Evolutionary conservation across 2,113 vertebrate species (phyloP), one percentile per base, ranked within the genome.

Genomic region (Myiozetetes cayanensis): DNA sequence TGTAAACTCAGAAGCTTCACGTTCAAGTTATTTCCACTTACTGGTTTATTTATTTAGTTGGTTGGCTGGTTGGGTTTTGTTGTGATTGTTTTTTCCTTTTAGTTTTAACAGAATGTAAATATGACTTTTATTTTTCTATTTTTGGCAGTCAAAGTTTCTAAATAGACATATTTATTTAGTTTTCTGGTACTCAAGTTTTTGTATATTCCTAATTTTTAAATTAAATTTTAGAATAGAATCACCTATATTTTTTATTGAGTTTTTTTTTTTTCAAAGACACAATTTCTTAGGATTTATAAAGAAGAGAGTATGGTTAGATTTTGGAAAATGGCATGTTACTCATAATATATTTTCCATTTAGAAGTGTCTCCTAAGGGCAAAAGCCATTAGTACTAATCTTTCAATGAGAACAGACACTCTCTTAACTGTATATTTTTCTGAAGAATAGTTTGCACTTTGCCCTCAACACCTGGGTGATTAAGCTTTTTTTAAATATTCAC

Each of bases 1-100:
- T 58, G 13, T 68, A 39, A 82, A 75, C 16, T 47, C 41, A 79
- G 65, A 78, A 49, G 19, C 6, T 56, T 65, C 30, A n/a, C 7
- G 10, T 39, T 81, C 20, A 67, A 73, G 4, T 28, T 79, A 52
- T 65, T 87, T 82, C 9, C 5, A 14, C 9, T n/a, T 88, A 39
- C 5, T 62, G 25, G 1, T 23, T 80, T 62, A 1, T 55, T 92
- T 82, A 4, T 22, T 79, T 55, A 39, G 11, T 55, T 35, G 1
- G 3, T 39, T 58, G 31, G 6, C 9, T 59, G 8, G 5, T 12
- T 55, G 8, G 1, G 0, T 43, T 77, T 78, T 52, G 4, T 10
- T 49, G 11, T 39, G 9, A 2, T 31, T 41, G 6, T 30, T 37
- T 61, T 46, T 33, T 19, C 6, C 9, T 31, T 52, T 56, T 16